Conservation (phyloP, 2,888 invertebrate species). For the Lepidocyrtoides sp. region DNA sequence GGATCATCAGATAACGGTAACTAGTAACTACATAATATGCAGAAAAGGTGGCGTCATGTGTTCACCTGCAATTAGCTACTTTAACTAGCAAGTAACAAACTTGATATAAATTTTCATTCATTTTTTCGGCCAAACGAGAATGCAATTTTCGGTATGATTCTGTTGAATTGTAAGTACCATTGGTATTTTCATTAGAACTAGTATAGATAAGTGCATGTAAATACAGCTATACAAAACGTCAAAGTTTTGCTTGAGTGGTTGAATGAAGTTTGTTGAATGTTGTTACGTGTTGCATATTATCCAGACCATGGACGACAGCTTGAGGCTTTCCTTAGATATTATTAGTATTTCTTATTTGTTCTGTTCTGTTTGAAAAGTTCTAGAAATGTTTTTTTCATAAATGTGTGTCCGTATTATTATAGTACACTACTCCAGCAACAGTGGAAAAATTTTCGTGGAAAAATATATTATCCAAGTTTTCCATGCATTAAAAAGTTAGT, state of each 20-base stretch:
- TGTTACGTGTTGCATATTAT: conserved; percentile 11
- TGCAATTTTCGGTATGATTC: too few species aligned
- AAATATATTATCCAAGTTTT: neutral
- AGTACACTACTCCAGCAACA: neutral
- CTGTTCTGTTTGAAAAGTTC: conserved; percentile 8
- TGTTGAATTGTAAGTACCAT: too few species aligned
- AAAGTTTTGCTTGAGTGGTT: conserved; percentile 17
- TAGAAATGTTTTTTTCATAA: neutral
- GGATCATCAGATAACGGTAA: too few species aligned
- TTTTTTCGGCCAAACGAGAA: too few species aligned
- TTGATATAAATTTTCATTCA: too few species aligned
- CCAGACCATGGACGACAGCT: neutral
- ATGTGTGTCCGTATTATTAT: too few species aligned
- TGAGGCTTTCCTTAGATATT: conserved; percentile 18
- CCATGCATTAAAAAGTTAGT: neutral
- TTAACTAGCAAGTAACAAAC: too few species aligned
- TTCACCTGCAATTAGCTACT: neutral
- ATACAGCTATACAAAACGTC: neutral
- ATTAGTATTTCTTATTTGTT: neutral
- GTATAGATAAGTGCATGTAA: neutral
- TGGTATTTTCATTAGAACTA: neutral
- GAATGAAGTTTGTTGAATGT: neutral
- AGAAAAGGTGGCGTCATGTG: too few species aligned
- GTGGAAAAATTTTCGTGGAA: neutral
- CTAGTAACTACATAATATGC: too few species aligned